Base-by-base conservation (phyloP, 1,140 invertebrate genomes). In the Cydia amplana region DNA sequence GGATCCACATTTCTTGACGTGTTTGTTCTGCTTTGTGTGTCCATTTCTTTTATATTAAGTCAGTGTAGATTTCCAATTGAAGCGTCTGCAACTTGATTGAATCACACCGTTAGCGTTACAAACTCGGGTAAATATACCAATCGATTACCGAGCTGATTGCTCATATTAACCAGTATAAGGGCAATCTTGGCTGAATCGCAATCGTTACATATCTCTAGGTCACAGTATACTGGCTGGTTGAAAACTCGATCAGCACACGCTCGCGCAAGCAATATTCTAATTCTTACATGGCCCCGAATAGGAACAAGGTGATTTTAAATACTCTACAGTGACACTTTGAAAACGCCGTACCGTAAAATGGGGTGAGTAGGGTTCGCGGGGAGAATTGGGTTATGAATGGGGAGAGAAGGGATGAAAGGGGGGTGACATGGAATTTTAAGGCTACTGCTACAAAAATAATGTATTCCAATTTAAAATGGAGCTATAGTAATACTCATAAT, bases 61-160 rank as follows among this genome's bases (percentile, higher is more conserved):
- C n/a, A n/a, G n/a, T n/a, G n/a, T 60, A 60, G n/a, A 60, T 6
- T 12, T 60, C 55, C 18, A 23, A 60, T 12, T 23, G 6, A 20
- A 23, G 55, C 20, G 20, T 60, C 55, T 60, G 55, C 55, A 60
- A 60, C 2, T 23, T 60, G 55, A 60, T 60, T 60, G 18, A 60
- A 60, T 60, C 55, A 23, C 55, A 60, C 55, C 55, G 55, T 60
- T 60, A 60, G 20, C 55, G 55, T 60, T 60, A 60, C 55, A 23
- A 60, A 60, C 55, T 60, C 55, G 7, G 20, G 12, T 10, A 60
- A 9, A 14, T 23, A 60, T 23, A 12, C 20, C 55, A 60, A 60
- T 60, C 7, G 55, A 10, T 60, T 60, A 14, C 16, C 51, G 20
- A 60, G 9, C 4, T 23, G 10, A 60, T 23, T n/a, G 1, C n/a